Evolutionary conservation across 2,797 vertebrate species (phyloP).

Genomic region (Sternotherus odoratus): DNA sequence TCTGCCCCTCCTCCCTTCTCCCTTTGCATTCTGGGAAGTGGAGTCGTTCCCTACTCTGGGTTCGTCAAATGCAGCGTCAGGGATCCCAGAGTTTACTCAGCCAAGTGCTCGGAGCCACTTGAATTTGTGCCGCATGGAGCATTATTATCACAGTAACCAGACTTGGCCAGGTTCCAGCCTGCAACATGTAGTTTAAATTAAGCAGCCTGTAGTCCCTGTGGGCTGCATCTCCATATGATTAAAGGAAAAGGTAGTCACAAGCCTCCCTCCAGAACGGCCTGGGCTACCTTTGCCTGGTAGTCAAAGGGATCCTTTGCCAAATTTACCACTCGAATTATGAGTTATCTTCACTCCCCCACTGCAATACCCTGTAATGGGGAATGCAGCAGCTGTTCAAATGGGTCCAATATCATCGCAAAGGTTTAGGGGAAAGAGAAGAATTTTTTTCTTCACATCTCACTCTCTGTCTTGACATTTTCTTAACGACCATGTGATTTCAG

Average conservation of each 20-base stretch:
- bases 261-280: not conserved
- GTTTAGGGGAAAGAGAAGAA: no score
- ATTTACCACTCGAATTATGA: no score
- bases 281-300: not conserved
- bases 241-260: not conserved
- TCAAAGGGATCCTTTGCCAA: no score
- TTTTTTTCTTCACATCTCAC: no score
- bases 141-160: no score
- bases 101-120: not conserved
- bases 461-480: no score
- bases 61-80: not conserved
- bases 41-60: not conserved
- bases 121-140: not conserved
- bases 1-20: accelerated
- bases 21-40: not conserved
- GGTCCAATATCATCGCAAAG: no score
- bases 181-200: not conserved
- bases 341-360: no score
- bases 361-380: no score
- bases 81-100: not conserved
- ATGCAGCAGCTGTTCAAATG: no score
- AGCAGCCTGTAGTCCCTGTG: not conserved
- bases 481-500: no score
- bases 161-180: not conserved
- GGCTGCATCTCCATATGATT: not conserved